These are phyloP conservation scores for Boleophthalmus pectinirostris DNA, from an alignment of 2,113 vertebrate species.

Conservation along the genomic window DNA sequence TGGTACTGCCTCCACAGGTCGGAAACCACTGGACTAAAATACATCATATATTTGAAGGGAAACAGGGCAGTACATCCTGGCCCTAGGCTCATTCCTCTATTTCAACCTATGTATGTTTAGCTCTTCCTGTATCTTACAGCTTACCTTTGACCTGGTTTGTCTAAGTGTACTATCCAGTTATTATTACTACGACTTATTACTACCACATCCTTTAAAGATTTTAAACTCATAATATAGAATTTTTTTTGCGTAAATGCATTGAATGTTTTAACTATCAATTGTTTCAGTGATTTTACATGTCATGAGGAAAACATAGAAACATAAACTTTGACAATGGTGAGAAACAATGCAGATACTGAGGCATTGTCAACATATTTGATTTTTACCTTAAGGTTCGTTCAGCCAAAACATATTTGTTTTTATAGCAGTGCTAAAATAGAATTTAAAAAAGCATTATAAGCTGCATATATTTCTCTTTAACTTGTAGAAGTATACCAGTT, in stretches of 20 bases:
- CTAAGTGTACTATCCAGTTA: not conserved
- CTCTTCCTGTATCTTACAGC: conserved; percentile 5
- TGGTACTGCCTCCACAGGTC: conserved; percentile 7
- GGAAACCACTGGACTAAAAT: not conserved
- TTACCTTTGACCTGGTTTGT: not conserved
- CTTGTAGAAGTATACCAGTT: not conserved
- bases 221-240: not conserved
- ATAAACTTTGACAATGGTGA: conserved; percentile 53
- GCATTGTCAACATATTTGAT: not conserved
- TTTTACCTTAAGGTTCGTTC: not conserved
- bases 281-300: conserved; percentile 34
- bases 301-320: conserved; percentile 25
- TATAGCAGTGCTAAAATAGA: not conserved
- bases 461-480: too few relatives aligned
- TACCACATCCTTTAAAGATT: not conserved
- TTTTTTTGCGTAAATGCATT: conserved; percentile 39
- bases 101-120: conserved; percentile 15
- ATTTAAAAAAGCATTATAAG: not conserved
- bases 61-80: conserved; percentile 44
- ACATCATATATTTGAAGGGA: not conserved
- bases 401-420: not conserved
- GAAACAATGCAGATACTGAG: conserved; percentile 29
- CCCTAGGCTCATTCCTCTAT: conserved; percentile 16
- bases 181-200: not conserved
- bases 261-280: conserved; percentile 47